Evolutionary conservation across 2,888 invertebrate species (phyloP).

Genomic region (Rambutsinella grinnellia): DNA sequence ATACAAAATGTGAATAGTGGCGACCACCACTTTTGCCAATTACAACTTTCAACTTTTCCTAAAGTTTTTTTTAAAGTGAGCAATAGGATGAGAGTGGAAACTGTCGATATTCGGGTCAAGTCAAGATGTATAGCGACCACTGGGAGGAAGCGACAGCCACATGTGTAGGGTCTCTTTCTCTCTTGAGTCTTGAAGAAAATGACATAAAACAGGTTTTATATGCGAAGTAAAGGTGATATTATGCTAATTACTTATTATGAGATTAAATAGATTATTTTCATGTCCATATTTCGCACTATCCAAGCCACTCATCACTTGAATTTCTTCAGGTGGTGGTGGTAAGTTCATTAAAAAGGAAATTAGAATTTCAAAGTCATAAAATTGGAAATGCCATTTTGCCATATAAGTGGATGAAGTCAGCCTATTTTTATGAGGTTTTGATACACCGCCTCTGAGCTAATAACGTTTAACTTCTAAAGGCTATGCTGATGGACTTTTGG

Average conservation of each 20-base stretch:
- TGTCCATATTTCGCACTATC: not conserved
- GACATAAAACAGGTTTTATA: constrained; percentile 50
- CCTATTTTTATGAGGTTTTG: constrained; percentile 9
- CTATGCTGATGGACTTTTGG: too few relatives aligned
- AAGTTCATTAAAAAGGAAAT: not conserved
- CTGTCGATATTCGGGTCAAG: constrained; percentile 57
- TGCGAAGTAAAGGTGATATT: constrained; percentile 20
- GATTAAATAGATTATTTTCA: constrained; percentile 13
- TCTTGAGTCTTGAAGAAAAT: constrained; percentile 38
- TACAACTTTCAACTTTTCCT: constrained; percentile 1
- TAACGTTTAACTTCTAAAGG: too few relatives aligned
- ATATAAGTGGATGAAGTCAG: not conserved
- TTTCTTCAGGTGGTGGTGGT: not conserved
- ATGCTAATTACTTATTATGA: constrained; percentile 13
- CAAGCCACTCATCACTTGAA: not conserved
- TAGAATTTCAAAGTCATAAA: not conserved
- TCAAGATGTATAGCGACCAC: constrained; percentile 9
- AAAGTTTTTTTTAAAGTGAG: constrained; percentile 5
- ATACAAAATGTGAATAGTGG: constrained; percentile 33
- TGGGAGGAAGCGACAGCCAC: not conserved
- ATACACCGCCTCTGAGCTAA: too few relatives aligned
- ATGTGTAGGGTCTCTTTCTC: constrained; percentile 19
- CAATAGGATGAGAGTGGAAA: constrained; percentile 20
- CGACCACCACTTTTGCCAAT: constrained; percentile 22
- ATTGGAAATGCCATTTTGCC: not conserved